Percentiles rank a stretch among this genome's conserved stretches.
Evolutionary conservation across 2,113 vertebrate genomes (phyloP).

Genomic region (Onychostoma macrolepis): DNA sequence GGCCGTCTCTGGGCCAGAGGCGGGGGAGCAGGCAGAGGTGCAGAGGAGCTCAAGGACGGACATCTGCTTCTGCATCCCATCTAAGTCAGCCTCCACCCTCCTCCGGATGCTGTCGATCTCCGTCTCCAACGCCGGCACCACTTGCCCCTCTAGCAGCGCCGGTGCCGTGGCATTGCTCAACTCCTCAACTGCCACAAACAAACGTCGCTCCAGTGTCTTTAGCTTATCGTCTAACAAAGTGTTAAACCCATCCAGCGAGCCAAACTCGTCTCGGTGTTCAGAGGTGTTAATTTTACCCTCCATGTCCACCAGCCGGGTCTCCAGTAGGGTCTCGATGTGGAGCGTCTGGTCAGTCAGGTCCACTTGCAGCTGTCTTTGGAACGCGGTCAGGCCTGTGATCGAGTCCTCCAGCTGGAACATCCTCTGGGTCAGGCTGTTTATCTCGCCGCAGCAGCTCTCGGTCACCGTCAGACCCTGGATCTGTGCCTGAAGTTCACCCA

Average conservation of each 20-base stretch:
- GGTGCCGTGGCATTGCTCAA: slow-evolving; percentile 78
- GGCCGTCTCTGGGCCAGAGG: slow-evolving; percentile 67
- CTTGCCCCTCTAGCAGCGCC: slow-evolving; percentile 78
- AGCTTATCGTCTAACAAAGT: slow-evolving; percentile 86
- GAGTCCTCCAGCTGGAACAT: slow-evolving; percentile 87
- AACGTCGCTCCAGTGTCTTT: slow-evolving; percentile 87
- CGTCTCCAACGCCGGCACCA: slow-evolving; percentile 82
- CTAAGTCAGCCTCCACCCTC: slow-evolving; percentile 76
- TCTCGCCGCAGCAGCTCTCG: slow-evolving; percentile 87
- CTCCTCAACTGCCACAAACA: slow-evolving; percentile 83
- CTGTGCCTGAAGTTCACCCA: slow-evolving; percentile 86
- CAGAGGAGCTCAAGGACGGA: slow-evolving; percentile 86
- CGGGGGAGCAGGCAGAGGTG: slow-evolving; percentile 80
- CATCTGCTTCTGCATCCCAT: slow-evolving; percentile 84
- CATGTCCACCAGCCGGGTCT: slow-evolving; percentile 82
- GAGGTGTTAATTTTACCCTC: slow-evolving; percentile 83
- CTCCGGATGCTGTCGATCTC: slow-evolving; percentile 82
- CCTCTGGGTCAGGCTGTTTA: slow-evolving; percentile 82
- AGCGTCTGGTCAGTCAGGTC: slow-evolving; percentile 75
- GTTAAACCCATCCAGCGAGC: slow-evolving; percentile 82
- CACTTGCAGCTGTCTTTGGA: slow-evolving; percentile 78
- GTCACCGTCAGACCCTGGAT: slow-evolving; percentile 89
- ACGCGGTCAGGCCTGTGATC: slow-evolving; percentile 84
- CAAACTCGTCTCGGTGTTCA: slow-evolving; percentile 54
- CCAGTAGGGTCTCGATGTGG: slow-evolving; percentile 77